Percentiles rank a stretch among this genome's conserved stretches.
Evolutionary conservation across 2,797 vertebrate species (phyloP).

Genomic region (Mus minutoides): DNA sequence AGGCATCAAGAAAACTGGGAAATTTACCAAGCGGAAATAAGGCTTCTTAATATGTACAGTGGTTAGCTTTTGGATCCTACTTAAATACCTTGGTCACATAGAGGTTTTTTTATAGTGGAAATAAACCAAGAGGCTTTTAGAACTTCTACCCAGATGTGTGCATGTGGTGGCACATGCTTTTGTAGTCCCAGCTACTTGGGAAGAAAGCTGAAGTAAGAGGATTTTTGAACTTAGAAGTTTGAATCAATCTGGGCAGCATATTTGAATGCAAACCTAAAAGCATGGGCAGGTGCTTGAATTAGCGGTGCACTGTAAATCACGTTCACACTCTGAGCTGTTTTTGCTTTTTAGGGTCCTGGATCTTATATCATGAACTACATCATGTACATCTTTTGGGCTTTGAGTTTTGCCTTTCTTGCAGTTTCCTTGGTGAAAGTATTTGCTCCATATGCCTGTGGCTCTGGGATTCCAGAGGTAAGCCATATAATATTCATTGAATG

Average conservation of each 20-base stretch:
- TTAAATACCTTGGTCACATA: slow-evolving; percentile 16
- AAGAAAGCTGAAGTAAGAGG: not conserved
- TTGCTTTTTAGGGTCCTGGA: slow-evolving; percentile 94
- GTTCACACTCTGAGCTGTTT: slow-evolving; percentile 33
- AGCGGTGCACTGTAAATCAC: not conserved
- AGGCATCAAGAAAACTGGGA: not conserved
- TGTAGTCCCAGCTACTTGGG: not conserved
- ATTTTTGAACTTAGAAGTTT: not conserved
- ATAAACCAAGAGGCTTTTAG: not conserved
- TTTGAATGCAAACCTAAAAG: not conserved
- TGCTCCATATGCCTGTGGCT: slow-evolving; percentile 98
- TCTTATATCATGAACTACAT: slow-evolving; percentile 99
- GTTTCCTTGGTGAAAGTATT: slow-evolving; percentile 98
- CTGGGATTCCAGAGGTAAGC: slow-evolving; percentile 98
- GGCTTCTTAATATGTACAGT: not conserved
- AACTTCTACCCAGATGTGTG: not conserved
- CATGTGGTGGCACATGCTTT: not conserved
- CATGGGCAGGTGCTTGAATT: not conserved
- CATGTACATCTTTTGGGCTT: slow-evolving; percentile 99
- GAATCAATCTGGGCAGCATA: not conserved
- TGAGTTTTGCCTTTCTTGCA: slow-evolving; percentile 97
- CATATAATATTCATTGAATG: not conserved
- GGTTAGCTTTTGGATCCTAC: not conserved
- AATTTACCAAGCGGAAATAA: not conserved
- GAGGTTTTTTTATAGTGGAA: slow-evolving; percentile 32